Percentiles rank a stretch among this genome's conserved stretches.
These are phyloP conservation scores for Ectropis grisescens DNA, from an alignment of 1,140 invertebrate species.

Conservation along the genomic window DNA sequence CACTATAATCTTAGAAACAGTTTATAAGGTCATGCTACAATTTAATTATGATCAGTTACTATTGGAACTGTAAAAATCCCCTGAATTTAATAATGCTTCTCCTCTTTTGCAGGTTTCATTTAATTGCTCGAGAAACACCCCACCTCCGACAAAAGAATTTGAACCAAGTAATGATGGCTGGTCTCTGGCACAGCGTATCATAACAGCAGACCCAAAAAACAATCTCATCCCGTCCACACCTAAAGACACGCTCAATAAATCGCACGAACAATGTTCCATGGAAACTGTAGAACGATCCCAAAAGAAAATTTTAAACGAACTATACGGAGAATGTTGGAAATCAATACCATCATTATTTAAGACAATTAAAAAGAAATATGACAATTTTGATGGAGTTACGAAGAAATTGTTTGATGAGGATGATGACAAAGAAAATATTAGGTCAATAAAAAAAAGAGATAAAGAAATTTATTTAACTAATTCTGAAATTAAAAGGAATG, in stretches of 20 bases:
- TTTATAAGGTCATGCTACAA: too few species aligned
- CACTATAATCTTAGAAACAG: too few species aligned
- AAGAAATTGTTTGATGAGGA: constrained; percentile 54
- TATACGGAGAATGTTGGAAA: constrained; percentile 58
- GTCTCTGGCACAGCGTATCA: constrained; percentile 51
- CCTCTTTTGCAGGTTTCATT: constrained; percentile 42
- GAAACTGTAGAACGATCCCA: constrained; percentile 50
- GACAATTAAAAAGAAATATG: constrained; percentile 26
- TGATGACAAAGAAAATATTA: constrained; percentile 48
- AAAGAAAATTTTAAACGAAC: constrained; percentile 44
- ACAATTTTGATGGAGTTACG: constrained; percentile 26
- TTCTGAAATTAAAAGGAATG: constrained; percentile 31
- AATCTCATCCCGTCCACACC: constrained; percentile 40
- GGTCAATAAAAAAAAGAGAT: constrained; percentile 24
- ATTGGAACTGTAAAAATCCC: too few species aligned
- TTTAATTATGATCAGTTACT: too few species aligned
- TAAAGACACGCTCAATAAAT: constrained; percentile 41
- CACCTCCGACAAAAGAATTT: constrained; percentile 19
- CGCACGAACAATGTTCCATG: constrained; percentile 43
- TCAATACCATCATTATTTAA: constrained; percentile 49
- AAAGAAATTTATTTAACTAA: constrained; percentile 36
- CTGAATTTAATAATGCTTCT: too few species aligned
- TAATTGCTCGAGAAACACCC: constrained; percentile 24
- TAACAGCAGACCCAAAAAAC: constrained; percentile 41
- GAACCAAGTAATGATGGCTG: constrained; percentile 45